A percentile compares a stretch with the other conserved stretches of the same genome.
These are phyloP conservation scores for Eriosoma lanigerum DNA, from an alignment of 1,140 invertebrate genomes.

Conservation along the genomic window DNA sequence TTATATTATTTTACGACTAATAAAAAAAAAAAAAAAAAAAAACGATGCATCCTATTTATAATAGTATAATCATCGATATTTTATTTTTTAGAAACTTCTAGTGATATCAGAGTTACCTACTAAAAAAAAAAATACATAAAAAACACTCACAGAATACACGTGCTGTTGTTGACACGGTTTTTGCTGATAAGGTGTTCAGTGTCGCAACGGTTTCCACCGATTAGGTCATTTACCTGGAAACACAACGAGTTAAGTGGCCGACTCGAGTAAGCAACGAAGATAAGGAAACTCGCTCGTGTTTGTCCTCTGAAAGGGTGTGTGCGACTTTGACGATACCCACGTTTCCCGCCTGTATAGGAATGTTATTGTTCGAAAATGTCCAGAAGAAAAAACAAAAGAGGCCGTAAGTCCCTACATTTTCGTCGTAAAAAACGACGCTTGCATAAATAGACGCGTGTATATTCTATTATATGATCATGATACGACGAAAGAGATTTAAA, in stretches of 20 bases:
- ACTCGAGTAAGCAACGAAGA: background rate
- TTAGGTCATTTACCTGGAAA: slow-evolving; percentile 40
- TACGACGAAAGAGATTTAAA: no score
- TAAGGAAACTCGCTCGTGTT: slow-evolving; percentile 18
- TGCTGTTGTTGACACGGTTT: slow-evolving; percentile 34
- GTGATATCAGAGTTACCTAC: no score
- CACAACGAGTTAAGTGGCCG: slow-evolving; percentile 37
- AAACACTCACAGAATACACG: background rate
- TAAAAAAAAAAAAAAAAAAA: no score
- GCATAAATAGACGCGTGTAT: no score
- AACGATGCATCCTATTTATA: no score
- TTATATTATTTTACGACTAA: no score
- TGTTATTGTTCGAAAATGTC: background rate
- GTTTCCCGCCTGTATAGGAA: background rate
- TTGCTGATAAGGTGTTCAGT: background rate
- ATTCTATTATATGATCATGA: no score
- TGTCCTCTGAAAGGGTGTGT: slow-evolving; percentile 29
- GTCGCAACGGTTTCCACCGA: slow-evolving; percentile 40
- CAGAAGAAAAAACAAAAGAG: background rate
- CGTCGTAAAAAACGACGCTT: background rate
- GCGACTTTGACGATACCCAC: slow-evolving; percentile 6
- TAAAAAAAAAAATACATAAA: no score
- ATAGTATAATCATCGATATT: no score
- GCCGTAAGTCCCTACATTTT: background rate
- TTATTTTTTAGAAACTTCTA: no score